Base-by-base conservation (phyloP, 2,113 vertebrate species). In the Etheostoma cragini region DNA sequence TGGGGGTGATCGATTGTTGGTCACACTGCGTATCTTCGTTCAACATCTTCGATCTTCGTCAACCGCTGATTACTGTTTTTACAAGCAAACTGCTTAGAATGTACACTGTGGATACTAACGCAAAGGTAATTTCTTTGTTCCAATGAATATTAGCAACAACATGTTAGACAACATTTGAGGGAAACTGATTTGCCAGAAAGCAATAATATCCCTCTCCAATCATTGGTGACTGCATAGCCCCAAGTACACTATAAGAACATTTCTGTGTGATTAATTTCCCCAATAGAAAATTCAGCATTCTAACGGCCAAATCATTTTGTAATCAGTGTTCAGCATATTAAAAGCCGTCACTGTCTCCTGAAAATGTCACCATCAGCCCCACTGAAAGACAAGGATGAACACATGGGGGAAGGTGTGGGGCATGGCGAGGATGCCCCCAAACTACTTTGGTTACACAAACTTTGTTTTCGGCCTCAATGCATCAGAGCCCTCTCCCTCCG, bases 391-490 rank as follows among this genome's bases (percentile, higher is more conserved):
- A 42, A 42, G 38, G 38, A 10, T 42, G 10, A 42, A 42, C 2
- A 42, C 38, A 2, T 54, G 38, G 61, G 26, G 62, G 64, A 49
- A 10, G 33, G 35, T 4, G 70, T n/a, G 49, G 70, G 75, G 30
- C 57, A 57, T 6, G 7, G 49, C 45, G 72, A 85, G 78, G 73
- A 85, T 88, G 88, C 91, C 91, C 87, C 88, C 72, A 72, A 90
- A 92, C 90, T 92, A 94, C 94, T 95, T 93, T 62, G 87, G 94
- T 94, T 95, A 94, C 94, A 95, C 94, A 95, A 96, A 96, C 94
- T 96, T 96, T 95, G 93, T 94, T 95, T 94, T 94, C 85, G 79
- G 87, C 90, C 82, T 91, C 87, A 86, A 63, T 91, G 83, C 90
- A 94, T 93, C 93, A 91, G 90, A 91, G 87, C 92, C 91, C 87